These are phyloP conservation scores for Spinus pinus DNA, from an alignment of 2,797 vertebrate species.

Conservation along the genomic window DNA sequence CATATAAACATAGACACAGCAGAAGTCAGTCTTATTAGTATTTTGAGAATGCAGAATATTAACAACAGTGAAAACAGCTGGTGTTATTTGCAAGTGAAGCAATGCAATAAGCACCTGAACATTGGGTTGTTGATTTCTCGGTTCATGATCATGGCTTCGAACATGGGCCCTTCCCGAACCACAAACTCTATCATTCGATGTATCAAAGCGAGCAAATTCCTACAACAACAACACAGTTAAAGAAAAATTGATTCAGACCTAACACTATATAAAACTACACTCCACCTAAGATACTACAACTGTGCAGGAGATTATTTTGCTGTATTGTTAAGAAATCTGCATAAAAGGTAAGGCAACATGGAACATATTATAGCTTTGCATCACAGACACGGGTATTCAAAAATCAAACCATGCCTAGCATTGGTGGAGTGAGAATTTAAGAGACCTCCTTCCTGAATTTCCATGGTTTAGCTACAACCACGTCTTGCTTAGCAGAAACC, in stretches of 20 bases:
- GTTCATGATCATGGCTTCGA: slow-evolving; percentile 99
- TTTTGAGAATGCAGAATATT: neutral
- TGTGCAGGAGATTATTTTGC: slow-evolving; percentile 74
- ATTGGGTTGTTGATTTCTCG: slow-evolving; percentile 98
- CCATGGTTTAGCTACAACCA: slow-evolving; percentile 35
- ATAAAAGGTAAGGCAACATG: slow-evolving; percentile 59
- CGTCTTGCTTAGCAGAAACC: slow-evolving; percentile 27
- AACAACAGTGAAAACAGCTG: neutral
- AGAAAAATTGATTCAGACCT: slow-evolving; percentile 97
- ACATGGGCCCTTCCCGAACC: slow-evolving; percentile 99
- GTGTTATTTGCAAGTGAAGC: neutral
- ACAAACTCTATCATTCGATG: slow-evolving; percentile 99
- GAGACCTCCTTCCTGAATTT: slow-evolving; percentile 43
- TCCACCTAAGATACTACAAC: slow-evolving; percentile 78
- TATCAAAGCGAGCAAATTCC: slow-evolving; percentile 99
- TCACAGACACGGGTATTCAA: slow-evolving; percentile 47
- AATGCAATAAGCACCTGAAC: slow-evolving; percentile 86
- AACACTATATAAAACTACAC: slow-evolving; percentile 78
- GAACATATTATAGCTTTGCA: slow-evolving; percentile 63
- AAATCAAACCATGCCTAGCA: slow-evolving; percentile 58
- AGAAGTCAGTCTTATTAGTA: neutral
- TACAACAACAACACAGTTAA: slow-evolving; percentile 99
- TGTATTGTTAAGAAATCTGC: slow-evolving; percentile 65
- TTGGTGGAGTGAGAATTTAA: slow-evolving; percentile 48
- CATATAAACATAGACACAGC: neutral